Conservation (phyloP, 1,140 invertebrate genomes). For the Pygmarrhopalites habei region DNA sequence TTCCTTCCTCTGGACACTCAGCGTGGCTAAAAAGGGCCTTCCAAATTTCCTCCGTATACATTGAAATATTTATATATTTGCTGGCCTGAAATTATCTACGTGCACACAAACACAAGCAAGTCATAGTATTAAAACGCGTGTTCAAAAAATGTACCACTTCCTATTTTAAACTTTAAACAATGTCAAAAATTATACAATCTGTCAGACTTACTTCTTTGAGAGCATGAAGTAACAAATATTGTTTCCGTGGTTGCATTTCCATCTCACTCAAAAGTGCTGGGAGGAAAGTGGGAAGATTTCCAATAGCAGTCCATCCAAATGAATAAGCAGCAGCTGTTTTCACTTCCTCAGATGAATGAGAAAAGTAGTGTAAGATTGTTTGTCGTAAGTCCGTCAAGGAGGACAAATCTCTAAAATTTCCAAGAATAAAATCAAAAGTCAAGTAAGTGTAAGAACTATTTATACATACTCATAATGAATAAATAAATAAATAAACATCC, state of each 20-base stretch:
- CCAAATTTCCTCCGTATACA: constrained; percentile 57
- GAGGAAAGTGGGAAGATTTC: constrained; percentile 86
- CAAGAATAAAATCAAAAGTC: too few relatives aligned
- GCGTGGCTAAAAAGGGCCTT: constrained; percentile 82
- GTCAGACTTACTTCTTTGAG: constrained; percentile 73
- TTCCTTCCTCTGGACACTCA: constrained; percentile 93
- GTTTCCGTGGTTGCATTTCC: constrained; percentile 81
- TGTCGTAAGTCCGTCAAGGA: constrained; percentile 63
- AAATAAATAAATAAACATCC: too few relatives aligned
- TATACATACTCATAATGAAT: too few relatives aligned
- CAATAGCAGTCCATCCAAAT: constrained; percentile 86
- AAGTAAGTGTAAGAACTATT: too few relatives aligned
- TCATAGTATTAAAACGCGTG: too few relatives aligned
- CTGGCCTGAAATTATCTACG: constrained; percentile 37
- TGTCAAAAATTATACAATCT: constrained; percentile 3
- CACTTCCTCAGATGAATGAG: constrained; percentile 73
- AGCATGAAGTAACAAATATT: constrained; percentile 93
- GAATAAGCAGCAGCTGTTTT: constrained; percentile 96
- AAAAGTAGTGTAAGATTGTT: constrained; percentile 68
- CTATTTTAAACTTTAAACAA: too few relatives aligned
- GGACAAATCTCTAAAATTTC: constrained; percentile 82
- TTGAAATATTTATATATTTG: constrained; percentile 33
- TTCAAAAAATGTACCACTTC: too few relatives aligned
- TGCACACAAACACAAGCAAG: too few relatives aligned
- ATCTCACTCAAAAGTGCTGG: constrained; percentile 93